These are phyloP conservation scores for Drosophila percnosoma DNA, from an alignment of 2,888 invertebrate species.

Conservation along the genomic window DNA sequence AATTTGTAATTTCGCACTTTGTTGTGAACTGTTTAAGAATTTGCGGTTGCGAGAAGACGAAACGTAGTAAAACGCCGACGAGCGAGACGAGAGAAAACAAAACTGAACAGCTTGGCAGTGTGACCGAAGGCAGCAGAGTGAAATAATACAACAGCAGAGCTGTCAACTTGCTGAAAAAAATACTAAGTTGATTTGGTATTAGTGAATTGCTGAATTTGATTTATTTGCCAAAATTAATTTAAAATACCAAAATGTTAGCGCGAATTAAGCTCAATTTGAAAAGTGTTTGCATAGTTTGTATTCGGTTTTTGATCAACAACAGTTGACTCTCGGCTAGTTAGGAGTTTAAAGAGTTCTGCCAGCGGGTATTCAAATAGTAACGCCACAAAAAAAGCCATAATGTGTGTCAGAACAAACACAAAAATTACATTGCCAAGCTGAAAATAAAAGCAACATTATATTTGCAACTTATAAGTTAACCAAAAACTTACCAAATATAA, in stretches of 20 bases:
- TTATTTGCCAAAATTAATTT: neutral
- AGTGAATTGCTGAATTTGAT: neutral
- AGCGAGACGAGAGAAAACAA: conserved; percentile 69
- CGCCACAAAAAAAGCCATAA: conserved; percentile 66
- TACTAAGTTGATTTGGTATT: conserved; percentile 8
- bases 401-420: conserved; percentile 65
- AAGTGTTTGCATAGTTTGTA: neutral
- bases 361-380: conserved; percentile 78
- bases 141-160: conserved; percentile 20
- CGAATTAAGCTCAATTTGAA: conserved; percentile 31
- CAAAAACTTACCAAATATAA: conserved; percentile 69
- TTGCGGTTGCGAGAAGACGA: conserved; percentile 73
- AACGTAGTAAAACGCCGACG: conserved; percentile 77
- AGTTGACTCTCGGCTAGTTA: conserved; percentile 25
- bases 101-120: conserved; percentile 49
- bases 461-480: neutral
- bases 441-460: neutral
- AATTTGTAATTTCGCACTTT: conserved; percentile 63
- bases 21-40: conserved; percentile 59
- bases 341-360: conserved; percentile 52
- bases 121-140: conserved; percentile 16
- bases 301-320: conserved; percentile 8
- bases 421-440: conserved; percentile 56
- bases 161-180: conserved; percentile 13
- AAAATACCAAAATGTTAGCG: conserved; percentile 3